A percentile compares a stretch with the other conserved stretches of the same genome.
phyloP scores from a whole-genome alignment of 2,113 vertebrate genomes.

The Calyptomena viridis region DNA sequence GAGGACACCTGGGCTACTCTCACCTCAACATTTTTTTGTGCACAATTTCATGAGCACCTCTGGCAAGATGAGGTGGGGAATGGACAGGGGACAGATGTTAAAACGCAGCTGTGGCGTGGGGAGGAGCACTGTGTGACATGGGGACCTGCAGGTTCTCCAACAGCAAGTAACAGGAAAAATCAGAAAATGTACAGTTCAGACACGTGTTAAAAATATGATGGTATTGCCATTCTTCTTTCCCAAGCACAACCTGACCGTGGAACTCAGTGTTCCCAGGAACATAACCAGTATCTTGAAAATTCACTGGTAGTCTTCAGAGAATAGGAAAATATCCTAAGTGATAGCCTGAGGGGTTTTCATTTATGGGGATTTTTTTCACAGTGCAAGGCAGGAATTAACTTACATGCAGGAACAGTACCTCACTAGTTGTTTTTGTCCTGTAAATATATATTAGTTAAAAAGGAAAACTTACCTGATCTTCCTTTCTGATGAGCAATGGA shows the following conservation, averaged over 20 bases:
- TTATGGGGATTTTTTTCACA: neutral
- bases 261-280: neutral
- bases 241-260: neutral
- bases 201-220: neutral
- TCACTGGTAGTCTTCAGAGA: neutral
- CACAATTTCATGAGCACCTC: neutral
- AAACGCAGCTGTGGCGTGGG: fast-evolving
- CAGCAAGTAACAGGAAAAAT: neutral
- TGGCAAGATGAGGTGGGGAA: neutral
- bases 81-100: neutral
- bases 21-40: neutral
- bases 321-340: neutral
- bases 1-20: neutral
- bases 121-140: neutral
- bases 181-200: neutral
- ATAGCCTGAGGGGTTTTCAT: neutral
- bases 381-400: neutral
- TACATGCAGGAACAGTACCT: neutral
- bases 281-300: neutral
- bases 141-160: neutral
- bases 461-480: neutral
- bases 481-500: neutral
- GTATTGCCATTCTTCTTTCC: neutral
- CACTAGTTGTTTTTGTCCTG: neutral
- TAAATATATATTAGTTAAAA: neutral